Base-by-base conservation (phyloP, 2,888 invertebrate genomes). In the Limulus polyphemus region DNA sequence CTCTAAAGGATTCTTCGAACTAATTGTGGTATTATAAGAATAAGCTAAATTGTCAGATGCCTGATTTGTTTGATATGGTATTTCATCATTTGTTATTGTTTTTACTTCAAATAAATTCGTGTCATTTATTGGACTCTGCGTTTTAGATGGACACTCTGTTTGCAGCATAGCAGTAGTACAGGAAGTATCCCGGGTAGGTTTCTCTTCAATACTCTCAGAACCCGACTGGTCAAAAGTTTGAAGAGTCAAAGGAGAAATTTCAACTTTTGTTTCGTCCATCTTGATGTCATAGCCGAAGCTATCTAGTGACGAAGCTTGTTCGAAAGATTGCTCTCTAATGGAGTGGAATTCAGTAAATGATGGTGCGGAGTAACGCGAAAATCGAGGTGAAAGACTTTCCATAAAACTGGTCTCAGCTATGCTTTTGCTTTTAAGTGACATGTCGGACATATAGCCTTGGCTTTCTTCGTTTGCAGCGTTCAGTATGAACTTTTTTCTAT, bases 301-400 rank as follows among this genome's bases (percentile, higher is more conserved):
- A 46, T 64, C 64, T 32, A 7, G 32, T 32, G 68, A 68, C 46
- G 66, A 67, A 49, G 61, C 59, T 49, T 63, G 62, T 58, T 68
- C 68, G 14, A 66, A 54, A 32, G 68, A 67, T 51, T 68, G 65
- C 16, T 68, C 68, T 47, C 57, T 57, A 51, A 67, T 63, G 51
- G 65, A 62, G 12, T 63, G 62, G 13, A 67, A 62, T 14, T 67
- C 65, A 4, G 63, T 57, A 57, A 67, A 61, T 1, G 64, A 64
- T 16, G 62, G 66, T 11, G 60, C 56, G 49, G 63, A 63, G 56
- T 63, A 55, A n/a, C 62, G 56, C 12, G 61, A 46, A n/a, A 65
- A 55, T 13, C 57, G 62, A 3, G 65, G 65, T 1, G 64, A 61
- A 2, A 64, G 58, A 13, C 51, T 57, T 16, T 55, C 14, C 14